These are phyloP conservation scores for Apteryx owenii DNA, from an alignment of 2,113 vertebrate species.

Conservation along the genomic window DNA sequence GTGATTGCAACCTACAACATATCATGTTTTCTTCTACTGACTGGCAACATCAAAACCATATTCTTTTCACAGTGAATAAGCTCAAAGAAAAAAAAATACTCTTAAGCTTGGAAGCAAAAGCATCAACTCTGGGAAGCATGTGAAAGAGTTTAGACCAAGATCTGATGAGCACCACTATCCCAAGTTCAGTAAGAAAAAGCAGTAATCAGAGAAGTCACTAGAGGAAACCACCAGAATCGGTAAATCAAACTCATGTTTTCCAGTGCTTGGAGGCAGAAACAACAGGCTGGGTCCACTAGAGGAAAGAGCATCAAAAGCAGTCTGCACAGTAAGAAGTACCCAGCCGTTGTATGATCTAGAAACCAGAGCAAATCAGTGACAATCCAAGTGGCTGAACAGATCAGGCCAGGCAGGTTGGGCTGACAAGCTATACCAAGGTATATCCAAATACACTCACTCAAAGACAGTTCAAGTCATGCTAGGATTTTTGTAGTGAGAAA, in stretches of 20 bases:
- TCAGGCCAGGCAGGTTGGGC: fast-evolving
- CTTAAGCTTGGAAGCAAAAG: neutral
- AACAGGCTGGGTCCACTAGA: neutral
- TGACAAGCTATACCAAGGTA: neutral
- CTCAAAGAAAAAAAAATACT: neutral
- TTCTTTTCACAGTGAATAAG: neutral
- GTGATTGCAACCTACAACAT: neutral
- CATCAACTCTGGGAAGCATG: neutral
- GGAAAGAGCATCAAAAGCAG: neutral
- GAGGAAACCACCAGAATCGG: neutral
- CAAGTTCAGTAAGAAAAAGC: neutral
- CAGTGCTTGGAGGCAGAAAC: neutral
- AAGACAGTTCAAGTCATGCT: neutral
- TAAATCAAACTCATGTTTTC: neutral
- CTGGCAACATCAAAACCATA: neutral
- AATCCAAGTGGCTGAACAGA: neutral
- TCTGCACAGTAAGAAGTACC: neutral
- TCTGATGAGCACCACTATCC: neutral
- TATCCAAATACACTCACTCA: neutral
- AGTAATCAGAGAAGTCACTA: neutral
- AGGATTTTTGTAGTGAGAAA: neutral
- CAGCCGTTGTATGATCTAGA: neutral
- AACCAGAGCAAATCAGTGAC: neutral
- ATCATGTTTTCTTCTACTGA: neutral
- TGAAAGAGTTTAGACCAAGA: neutral